A percentile compares a stretch with the other conserved stretches of the same genome.
These are phyloP conservation scores for Coendou prehensilis DNA, from an alignment of 2,797 vertebrate species.

Conservation along the genomic window DNA sequence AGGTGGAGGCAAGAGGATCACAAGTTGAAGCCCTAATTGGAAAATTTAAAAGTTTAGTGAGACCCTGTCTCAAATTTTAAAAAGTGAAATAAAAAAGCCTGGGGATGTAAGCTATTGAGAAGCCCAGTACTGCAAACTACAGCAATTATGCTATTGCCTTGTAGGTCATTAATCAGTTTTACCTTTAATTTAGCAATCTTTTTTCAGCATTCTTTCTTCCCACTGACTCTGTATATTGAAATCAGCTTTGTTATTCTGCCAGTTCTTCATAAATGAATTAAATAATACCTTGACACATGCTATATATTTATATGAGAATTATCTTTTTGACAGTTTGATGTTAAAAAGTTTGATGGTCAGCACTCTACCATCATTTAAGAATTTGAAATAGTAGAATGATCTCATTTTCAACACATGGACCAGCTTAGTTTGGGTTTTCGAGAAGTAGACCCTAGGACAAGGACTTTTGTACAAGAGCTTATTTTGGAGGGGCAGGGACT, in stretches of 20 bases:
- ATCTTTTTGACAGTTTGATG: constrained; percentile 3
- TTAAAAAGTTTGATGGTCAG: background rate
- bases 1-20: background rate
- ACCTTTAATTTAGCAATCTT: background rate
- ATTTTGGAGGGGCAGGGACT: background rate
- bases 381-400: constrained; percentile 10
- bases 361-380: constrained; percentile 19
- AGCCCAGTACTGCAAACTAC: background rate
- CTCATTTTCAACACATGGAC: background rate
- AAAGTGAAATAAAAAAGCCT: background rate
- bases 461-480: background rate
- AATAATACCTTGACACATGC: constrained; percentile 20
- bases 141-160: background rate
- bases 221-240: background rate
- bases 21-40: background rate
- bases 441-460: background rate
- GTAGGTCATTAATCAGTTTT: background rate
- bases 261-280: constrained; percentile 50
- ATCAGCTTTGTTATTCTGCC: constrained; percentile 39
- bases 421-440: background rate
- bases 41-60: background rate
- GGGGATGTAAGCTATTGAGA: background rate
- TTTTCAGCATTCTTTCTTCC: constrained; percentile 16
- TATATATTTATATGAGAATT: constrained; percentile 7
- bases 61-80: background rate